Conservation (phyloP, 2,797 vertebrate species). For the Gila robusta region DNA sequence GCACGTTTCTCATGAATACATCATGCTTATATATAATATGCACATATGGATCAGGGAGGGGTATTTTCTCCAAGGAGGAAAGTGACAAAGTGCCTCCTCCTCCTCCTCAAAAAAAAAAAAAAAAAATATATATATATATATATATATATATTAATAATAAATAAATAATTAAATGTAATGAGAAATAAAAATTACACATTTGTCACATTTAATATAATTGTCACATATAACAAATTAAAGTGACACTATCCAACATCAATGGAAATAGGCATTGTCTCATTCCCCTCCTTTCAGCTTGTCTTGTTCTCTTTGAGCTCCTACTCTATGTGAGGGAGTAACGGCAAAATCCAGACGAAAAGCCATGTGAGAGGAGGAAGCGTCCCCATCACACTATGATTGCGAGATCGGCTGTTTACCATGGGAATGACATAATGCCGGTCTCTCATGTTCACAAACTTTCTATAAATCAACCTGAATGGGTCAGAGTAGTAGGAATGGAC, state of each 20-base stretch:
- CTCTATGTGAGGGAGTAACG: background rate
- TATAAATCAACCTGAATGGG: background rate
- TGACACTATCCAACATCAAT: background rate
- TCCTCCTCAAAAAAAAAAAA: too few species aligned
- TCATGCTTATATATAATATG: constrained; percentile 73
- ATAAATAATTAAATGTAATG: background rate
- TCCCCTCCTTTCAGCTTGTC: background rate
- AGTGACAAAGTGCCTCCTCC: background rate
- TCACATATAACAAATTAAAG: background rate
- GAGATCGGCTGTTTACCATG: background rate
- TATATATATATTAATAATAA: background rate
- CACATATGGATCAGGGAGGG: constrained; percentile 52
- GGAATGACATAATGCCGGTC: background rate
- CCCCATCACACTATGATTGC: background rate
- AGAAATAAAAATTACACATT: background rate
- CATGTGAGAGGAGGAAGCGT: background rate
- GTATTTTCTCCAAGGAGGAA: background rate
- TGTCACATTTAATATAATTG: background rate
- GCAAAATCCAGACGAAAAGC: background rate
- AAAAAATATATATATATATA: background rate
- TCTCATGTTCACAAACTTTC: background rate
- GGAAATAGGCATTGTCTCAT: background rate
- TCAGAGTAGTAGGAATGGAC: background rate
- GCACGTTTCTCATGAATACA: constrained; percentile 78
- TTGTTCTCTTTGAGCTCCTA: background rate